A percentile compares a stretch with the other conserved stretches of the same genome.
phyloP scores from a whole-genome alignment of 2,888 invertebrate species.

The Eupeodes luniger region DNA sequence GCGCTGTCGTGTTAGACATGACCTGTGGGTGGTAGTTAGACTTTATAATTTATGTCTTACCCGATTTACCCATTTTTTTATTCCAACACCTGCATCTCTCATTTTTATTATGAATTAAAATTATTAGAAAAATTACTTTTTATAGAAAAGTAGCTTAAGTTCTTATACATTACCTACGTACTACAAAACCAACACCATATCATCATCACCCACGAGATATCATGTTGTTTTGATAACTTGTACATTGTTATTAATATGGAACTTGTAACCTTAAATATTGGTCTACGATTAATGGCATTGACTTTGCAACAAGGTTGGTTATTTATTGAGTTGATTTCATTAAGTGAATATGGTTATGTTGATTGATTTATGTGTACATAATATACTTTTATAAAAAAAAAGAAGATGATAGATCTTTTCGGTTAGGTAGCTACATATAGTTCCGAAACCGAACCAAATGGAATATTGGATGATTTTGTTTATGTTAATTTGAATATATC shows the following conservation, averaged over 20 bases:
- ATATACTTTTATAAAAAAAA: no score
- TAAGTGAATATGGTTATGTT: background rate
- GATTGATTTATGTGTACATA: background rate
- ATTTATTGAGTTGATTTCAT: constrained; percentile 56
- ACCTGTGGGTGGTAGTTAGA: constrained; percentile 57
- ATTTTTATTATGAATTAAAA: constrained; percentile 6
- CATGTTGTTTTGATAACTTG: background rate
- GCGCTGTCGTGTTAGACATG: background rate
- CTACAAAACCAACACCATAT: no score
- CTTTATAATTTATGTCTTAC: constrained; percentile 26
- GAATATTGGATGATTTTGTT: background rate
- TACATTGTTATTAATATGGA: constrained; percentile 22
- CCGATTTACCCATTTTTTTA: background rate
- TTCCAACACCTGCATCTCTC: constrained; percentile 53
- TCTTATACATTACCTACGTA: no score
- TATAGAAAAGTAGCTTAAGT: constrained; percentile 34
- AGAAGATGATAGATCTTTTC: background rate
- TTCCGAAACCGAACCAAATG: background rate
- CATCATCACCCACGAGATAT: constrained; percentile 45
- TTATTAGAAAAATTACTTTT: constrained; percentile 50
- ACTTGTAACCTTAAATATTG: background rate
- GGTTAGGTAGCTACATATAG: background rate
- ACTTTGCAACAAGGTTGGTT: constrained; percentile 62
- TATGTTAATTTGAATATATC: constrained; percentile 3
- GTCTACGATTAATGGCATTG: constrained; percentile 60